Evolutionary conservation across 2,888 invertebrate genomes (phyloP).

Genomic region (Netelia virgata): DNA sequence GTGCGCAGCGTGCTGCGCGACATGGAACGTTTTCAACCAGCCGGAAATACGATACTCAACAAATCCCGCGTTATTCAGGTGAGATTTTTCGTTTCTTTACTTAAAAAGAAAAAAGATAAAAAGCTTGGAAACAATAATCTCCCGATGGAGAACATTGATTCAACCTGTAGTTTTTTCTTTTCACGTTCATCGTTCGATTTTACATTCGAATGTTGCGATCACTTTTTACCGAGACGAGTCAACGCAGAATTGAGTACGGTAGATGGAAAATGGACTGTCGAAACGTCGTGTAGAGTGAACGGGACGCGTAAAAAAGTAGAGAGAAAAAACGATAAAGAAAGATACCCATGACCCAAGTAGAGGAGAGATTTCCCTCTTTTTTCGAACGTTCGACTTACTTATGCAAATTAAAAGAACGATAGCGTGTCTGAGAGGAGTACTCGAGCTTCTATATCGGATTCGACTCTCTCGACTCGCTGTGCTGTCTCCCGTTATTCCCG

Average conservation of each 20-base stretch:
- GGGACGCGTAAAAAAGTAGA: no score
- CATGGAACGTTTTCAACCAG: slow-evolving; percentile 89
- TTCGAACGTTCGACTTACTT: slow-evolving; percentile 44
- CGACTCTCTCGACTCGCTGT: background rate
- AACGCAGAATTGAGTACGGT: no score
- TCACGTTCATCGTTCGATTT: background rate
- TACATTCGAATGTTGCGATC: background rate
- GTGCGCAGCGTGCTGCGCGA: slow-evolving; percentile 89
- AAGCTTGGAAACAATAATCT: no score
- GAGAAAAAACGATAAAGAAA: background rate
- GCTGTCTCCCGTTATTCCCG: background rate
- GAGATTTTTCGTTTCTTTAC: slow-evolving; percentile 66
- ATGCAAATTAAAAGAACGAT: slow-evolving; percentile 44
- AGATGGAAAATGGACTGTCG: no score
- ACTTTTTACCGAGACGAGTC: no score
- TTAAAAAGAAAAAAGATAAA: background rate
- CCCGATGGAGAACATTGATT: no score
- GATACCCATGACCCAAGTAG: slow-evolving; percentile 10
- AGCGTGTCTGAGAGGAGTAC: slow-evolving; percentile 13
- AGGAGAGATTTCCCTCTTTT: background rate
- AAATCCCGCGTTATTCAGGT: slow-evolving; percentile 86
- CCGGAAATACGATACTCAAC: slow-evolving; percentile 85
- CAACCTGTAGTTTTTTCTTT: background rate
- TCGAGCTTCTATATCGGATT: slow-evolving; percentile 26
- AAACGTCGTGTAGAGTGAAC: background rate